A percentile compares a stretch with the other conserved stretches of the same genome.
Conservation (phyloP, 2,888 invertebrate species). For the Drosophila anomelani region DNA sequence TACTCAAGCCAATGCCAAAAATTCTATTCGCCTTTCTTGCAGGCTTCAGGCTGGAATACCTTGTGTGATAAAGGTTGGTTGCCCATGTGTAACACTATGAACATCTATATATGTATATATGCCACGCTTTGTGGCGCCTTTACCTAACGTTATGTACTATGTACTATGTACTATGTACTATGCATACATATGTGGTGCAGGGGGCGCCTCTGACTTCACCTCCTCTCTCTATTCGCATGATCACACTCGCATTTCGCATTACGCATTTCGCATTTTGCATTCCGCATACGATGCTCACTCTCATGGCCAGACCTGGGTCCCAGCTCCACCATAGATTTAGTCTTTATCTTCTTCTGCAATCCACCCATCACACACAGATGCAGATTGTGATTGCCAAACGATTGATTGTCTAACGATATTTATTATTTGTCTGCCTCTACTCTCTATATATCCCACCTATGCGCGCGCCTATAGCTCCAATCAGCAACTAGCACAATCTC, state of each 20-base stretch:
- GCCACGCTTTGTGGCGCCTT: slow-evolving; percentile 8
- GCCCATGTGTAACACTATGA: slow-evolving; percentile 53
- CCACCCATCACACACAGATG: neutral
- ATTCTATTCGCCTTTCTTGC: slow-evolving; percentile 78
- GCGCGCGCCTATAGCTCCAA: slow-evolving; percentile 80
- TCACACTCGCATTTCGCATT: slow-evolving; percentile 2
- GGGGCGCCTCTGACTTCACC: slow-evolving; percentile 12
- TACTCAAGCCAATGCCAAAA: slow-evolving; percentile 70
- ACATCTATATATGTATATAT: slow-evolving; percentile 10
- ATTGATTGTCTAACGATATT: slow-evolving; percentile 16
- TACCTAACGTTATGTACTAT: slow-evolving; percentile 4
- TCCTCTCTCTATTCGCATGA: slow-evolving; percentile 3
- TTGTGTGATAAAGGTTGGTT: slow-evolving; percentile 84
- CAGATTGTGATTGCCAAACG: slow-evolving; percentile 20
- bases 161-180: neutral
- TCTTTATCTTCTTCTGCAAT: neutral
- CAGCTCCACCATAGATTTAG: slow-evolving; percentile 10
- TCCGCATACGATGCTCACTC: neutral
- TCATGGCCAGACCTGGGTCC: slow-evolving; percentile 14
- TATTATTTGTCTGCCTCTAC: slow-evolving; percentile 42
- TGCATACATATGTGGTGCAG: slow-evolving; percentile 6
- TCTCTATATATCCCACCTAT: slow-evolving; percentile 47
- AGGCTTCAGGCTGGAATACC: slow-evolving; percentile 84
- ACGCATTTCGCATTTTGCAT: neutral
- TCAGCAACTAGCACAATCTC: slow-evolving; percentile 85